phyloP scores from a whole-genome alignment of 2,113 vertebrate genomes.

The Marmota flaviventris region DNA sequence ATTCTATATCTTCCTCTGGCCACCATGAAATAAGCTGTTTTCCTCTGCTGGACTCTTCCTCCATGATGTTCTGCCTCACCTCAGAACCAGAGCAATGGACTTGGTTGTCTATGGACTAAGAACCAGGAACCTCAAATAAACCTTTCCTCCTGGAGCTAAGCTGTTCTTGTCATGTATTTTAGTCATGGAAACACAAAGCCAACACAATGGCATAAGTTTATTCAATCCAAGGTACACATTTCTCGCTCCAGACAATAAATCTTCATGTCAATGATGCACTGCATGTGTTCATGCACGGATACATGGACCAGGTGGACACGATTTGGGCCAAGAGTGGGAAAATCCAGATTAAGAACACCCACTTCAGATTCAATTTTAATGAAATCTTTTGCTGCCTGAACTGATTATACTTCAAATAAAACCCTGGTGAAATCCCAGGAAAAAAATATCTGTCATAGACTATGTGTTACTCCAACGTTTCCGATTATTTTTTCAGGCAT shows the following conservation, averaged over 20 bases:
- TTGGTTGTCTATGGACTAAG: too few relatives aligned
- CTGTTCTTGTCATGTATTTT: too few relatives aligned
- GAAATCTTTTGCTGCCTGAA: neutral
- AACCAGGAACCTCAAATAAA: too few relatives aligned
- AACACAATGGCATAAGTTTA: neutral
- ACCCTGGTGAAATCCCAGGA: neutral
- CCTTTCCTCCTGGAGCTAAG: too few relatives aligned
- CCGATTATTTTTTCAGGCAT: slow-evolving; percentile 47
- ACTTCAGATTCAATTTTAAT: neutral
- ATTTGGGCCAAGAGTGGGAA: slow-evolving; percentile 16
- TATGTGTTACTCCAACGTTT: neutral
- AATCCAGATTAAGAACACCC: neutral
- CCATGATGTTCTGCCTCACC: too few relatives aligned
- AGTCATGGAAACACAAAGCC: too few relatives aligned
- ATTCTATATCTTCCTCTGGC: too few relatives aligned
- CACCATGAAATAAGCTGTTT: too few relatives aligned
- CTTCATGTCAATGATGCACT: neutral
- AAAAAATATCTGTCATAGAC: neutral
- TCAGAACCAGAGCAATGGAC: too few relatives aligned
- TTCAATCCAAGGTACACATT: neutral
- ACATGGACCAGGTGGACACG: neutral
- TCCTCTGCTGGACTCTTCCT: too few relatives aligned
- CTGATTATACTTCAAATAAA: slow-evolving; percentile 35
- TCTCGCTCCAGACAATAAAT: neutral
- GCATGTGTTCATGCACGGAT: neutral